Percentiles rank a stretch among this genome's conserved stretches.
Conservation (phyloP, 1,140 invertebrate species). For the Proales similis region DNA sequence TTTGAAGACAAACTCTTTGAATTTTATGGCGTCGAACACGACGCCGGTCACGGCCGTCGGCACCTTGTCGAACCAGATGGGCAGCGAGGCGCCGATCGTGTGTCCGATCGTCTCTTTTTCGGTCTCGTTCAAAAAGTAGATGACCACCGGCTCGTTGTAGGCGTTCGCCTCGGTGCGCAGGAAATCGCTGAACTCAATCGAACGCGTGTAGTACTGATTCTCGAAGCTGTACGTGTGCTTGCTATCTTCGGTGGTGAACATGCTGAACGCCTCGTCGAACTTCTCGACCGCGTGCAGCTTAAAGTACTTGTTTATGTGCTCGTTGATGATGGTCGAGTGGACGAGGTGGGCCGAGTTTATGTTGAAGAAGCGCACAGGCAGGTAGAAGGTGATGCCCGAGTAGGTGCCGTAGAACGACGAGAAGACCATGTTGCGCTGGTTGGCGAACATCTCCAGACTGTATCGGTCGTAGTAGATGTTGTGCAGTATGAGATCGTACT, state of each 20-base stretch:
- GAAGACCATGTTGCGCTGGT: constrained; percentile 11
- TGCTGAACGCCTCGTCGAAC: constrained; percentile 14
- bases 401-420: constrained; percentile 35
- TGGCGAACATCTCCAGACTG: constrained; percentile 27
- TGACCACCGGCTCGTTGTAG: constrained; percentile 2
- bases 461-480: constrained; percentile 33
- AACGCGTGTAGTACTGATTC: constrained; percentile 36
- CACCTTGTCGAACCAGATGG: constrained; percentile 31
- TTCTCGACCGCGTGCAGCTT: neutral
- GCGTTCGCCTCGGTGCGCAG: constrained; percentile 15
- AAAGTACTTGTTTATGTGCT: neutral
- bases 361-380: constrained; percentile 18
- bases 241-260: constrained; percentile 22
- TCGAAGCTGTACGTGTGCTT: constrained; percentile 36
- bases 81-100: constrained; percentile 21
- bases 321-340: neutral
- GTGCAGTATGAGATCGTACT: constrained; percentile 23
- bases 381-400: constrained; percentile 22
- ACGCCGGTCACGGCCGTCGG: constrained; percentile 22
- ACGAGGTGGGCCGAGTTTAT: neutral
- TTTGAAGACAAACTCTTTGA: constrained; percentile 12
- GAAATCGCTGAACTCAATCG: constrained; percentile 27
- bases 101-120: constrained; percentile 3
- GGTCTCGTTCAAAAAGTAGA: constrained; percentile 33
- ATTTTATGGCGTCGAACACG: constrained; percentile 16